phyloP scores from a whole-genome alignment of 2,113 vertebrate species.

The Heterotilapia buettikoferi region DNA sequence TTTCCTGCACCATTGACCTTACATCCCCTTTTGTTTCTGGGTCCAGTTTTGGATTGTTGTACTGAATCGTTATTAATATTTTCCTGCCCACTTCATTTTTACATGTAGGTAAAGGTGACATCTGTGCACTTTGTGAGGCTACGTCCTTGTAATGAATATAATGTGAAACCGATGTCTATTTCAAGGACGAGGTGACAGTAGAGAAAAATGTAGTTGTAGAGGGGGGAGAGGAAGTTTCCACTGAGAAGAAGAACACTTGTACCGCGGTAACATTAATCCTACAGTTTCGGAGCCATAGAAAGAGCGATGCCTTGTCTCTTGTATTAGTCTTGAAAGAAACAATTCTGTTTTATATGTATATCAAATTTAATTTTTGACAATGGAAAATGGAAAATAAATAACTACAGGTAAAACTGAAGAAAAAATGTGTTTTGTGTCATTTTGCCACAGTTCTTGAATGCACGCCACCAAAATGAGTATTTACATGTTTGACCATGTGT shows the following conservation, averaged over 20 bases:
- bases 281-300: constrained; percentile 37
- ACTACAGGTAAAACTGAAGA: neutral
- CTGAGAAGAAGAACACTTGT: constrained; percentile 2
- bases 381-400: constrained; percentile 53
- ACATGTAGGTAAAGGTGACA: constrained; percentile 4
- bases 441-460: neutral
- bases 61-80: neutral
- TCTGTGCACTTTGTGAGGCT: constrained; percentile 13
- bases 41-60: constrained; percentile 2
- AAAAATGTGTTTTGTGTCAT: neutral
- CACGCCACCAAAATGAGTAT: neutral
- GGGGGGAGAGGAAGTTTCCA: neutral
- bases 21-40: neutral
- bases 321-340: constrained; percentile 17
- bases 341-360: constrained; percentile 63
- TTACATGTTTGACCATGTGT: neutral
- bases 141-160: neutral
- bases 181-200: neutral
- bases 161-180: neutral
- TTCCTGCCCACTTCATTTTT: neutral
- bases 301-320: constrained; percentile 37
- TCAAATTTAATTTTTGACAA: constrained; percentile 60
- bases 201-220: neutral
- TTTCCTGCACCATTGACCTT: neutral
- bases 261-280: constrained; percentile 10